These are phyloP conservation scores for Mustela nigripes DNA, from an alignment of 2,113 vertebrate genomes.

Conservation along the genomic window DNA sequence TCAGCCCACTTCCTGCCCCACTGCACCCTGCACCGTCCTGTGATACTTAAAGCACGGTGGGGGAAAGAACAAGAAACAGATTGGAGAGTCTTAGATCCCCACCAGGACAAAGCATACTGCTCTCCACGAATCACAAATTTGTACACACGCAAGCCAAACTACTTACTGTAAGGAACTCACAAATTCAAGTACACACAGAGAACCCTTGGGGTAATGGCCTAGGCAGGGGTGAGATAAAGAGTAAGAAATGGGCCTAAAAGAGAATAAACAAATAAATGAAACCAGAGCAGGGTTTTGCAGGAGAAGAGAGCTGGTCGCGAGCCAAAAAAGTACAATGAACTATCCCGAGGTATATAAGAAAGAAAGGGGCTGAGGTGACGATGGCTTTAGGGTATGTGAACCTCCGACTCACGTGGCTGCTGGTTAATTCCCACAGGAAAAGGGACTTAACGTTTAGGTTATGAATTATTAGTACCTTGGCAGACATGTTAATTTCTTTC, in stretches of 20 bases:
- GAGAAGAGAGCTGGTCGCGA: not conserved
- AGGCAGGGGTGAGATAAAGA: too few relatives aligned
- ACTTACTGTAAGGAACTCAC: not conserved
- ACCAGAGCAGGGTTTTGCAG: not conserved
- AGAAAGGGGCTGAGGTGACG: not conserved
- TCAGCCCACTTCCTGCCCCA: accelerated
- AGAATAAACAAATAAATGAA: not conserved
- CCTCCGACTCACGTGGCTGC: not conserved
- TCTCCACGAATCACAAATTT: not conserved
- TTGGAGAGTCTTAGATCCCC: not conserved
- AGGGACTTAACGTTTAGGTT: not conserved
- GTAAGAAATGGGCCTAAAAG: not conserved
- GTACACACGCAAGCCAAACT: not conserved
- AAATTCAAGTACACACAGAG: not conserved
- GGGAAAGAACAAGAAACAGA: not conserved
- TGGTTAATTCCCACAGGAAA: not conserved
- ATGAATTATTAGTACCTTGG: not conserved
- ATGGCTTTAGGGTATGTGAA: not conserved
- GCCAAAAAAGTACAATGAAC: not conserved
- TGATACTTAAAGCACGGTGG: not conserved
- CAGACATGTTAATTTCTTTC: not conserved
- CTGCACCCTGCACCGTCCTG: not conserved
- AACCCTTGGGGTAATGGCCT: not conserved
- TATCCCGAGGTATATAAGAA: not conserved
- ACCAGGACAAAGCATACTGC: not conserved